phyloP scores from a whole-genome alignment of 2,113 vertebrate genomes.

The Xyliphius kryptos region DNA sequence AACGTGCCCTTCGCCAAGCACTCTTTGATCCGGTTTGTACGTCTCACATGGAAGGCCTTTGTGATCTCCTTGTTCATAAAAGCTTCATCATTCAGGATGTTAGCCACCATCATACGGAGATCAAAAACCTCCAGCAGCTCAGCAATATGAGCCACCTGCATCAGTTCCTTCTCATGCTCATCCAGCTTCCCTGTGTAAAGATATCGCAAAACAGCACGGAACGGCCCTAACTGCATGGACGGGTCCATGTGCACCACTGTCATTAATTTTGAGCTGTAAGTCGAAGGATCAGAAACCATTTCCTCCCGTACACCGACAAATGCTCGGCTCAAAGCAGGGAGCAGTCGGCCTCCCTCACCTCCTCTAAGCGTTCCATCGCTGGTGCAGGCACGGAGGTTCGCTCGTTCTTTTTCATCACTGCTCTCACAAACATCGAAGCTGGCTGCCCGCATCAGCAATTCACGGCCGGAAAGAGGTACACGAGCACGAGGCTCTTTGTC shows the following conservation, averaged over 20 bases:
- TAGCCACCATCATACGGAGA: slow-evolving; percentile 98
- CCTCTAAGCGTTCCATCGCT: slow-evolving; percentile 87
- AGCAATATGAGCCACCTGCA: slow-evolving; percentile 96
- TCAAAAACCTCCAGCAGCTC: slow-evolving; percentile 97
- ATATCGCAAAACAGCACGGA: slow-evolving; percentile 90
- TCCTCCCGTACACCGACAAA: slow-evolving; percentile 95
- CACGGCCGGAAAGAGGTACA: slow-evolving; percentile 75
- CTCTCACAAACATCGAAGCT: slow-evolving; percentile 94
- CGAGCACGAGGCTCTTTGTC: slow-evolving; percentile 41
- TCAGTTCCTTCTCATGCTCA: slow-evolving; percentile 88
- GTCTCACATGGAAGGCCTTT: slow-evolving; percentile 97
- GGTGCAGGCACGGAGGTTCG: slow-evolving; percentile 87
- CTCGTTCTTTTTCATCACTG: slow-evolving; percentile 73
- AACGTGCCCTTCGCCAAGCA: slow-evolving; percentile 97
- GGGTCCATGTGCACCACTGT: slow-evolving; percentile 95
- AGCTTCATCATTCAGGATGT: slow-evolving; percentile 95
- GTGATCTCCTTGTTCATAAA: slow-evolving; percentile 99
- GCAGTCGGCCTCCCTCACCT: slow-evolving; percentile 65
- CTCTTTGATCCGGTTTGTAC: slow-evolving; percentile 95
- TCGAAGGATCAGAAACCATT: slow-evolving; percentile 84
- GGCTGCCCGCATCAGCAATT: slow-evolving; percentile 86
- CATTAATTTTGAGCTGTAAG: slow-evolving; percentile 84
- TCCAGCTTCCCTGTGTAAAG: slow-evolving; percentile 93
- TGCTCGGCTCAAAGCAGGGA: slow-evolving; percentile 90
- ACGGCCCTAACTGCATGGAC: slow-evolving; percentile 88